Evolutionary conservation across 2,113 vertebrate species (phyloP), one percentile per base, ranked within the genome.

Genomic region (Urocitellus parryii): DNA sequence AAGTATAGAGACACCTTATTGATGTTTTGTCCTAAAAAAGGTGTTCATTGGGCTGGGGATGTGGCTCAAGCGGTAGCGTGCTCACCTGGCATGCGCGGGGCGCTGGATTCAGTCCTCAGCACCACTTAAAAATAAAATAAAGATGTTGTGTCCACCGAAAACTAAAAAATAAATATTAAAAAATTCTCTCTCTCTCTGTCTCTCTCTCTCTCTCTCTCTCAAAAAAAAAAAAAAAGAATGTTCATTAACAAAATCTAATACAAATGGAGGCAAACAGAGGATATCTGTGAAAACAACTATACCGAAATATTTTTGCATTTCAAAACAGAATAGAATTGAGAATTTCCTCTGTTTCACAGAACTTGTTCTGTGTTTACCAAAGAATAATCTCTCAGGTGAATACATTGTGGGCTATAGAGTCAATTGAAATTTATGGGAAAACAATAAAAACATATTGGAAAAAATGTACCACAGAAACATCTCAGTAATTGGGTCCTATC

Each of bases 281-380:
- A n/a, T 58, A 72, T 61, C 70, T 80, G 6, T 92, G n/a, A 86
- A 92, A 92, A 96, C 53, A 86, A 20, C 32, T 90, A 37, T 8
- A 32, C 20, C 82, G 42, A 95, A 86, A 32, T 83, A 83, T 24
- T 77, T 86, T 67, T 3, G 70, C 18, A 48, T 92, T 92, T 81
- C 58, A 88, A 53, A 73, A 89, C 61, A 67, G 37, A 63, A 74
- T 58, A 77, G 22, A 87, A 77, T 51, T 22, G 53, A 93, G 81
- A 93, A 65, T 67, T 13, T 92, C 14, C 34, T 80, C 34, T 39
- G 24, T 63, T 72, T 76, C 63, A 42, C 29, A 85, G 48, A 76
- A 81, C 67, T 34, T 84, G 5, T 85, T 96, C 73, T 85, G 56
- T 85, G n/a, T 20, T 82, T n/a, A 63, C 74, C 9, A 17, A 58